Percentiles rank a stretch among this genome's conserved stretches.
These are phyloP conservation scores for Copidosoma floridanum DNA, from an alignment of 1,140 invertebrate species.

Conservation along the genomic window DNA sequence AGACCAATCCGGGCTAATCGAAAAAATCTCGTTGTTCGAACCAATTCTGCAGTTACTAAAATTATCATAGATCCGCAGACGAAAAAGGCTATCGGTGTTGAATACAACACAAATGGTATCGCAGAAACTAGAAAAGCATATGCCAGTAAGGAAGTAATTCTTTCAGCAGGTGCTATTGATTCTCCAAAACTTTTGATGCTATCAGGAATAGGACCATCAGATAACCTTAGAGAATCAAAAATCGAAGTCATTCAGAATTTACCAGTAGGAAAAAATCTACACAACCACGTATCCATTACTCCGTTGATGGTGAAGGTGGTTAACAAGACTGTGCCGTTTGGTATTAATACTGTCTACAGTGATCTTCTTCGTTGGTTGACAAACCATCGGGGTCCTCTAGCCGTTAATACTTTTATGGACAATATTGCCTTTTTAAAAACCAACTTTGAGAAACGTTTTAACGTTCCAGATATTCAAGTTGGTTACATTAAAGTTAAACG, in stretches of 20 bases:
- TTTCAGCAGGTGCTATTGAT: conserved; percentile 51
- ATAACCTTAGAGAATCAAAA: conserved; percentile 8
- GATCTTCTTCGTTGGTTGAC: conserved; percentile 54
- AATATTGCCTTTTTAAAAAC: conserved; percentile 60
- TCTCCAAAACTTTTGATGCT: conserved; percentile 55
- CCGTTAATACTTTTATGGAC: conserved; percentile 60
- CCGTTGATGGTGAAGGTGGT: not conserved
- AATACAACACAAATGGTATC: conserved; percentile 33
- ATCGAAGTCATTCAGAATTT: conserved; percentile 43
- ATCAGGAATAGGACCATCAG: conserved; percentile 35
- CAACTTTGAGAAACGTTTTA: conserved; percentile 55
- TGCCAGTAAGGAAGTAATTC: conserved; percentile 51
- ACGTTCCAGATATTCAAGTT: conserved; percentile 65
- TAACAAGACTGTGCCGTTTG: not conserved
- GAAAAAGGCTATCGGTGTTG: conserved; percentile 7
- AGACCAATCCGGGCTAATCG: conserved; percentile 64
- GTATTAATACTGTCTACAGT: conserved; percentile 38
- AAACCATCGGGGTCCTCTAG: conserved; percentile 58
- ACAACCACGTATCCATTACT: conserved; percentile 53
- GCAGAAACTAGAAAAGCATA: conserved; percentile 25
- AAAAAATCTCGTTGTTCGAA: conserved; percentile 68
- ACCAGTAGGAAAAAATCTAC: conserved; percentile 51
- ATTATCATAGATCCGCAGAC: conserved; percentile 55
- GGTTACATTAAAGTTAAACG: not conserved
- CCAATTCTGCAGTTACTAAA: conserved; percentile 64